Conservation (phyloP, 2,797 vertebrate species). For the Gouania willdenowi region DNA sequence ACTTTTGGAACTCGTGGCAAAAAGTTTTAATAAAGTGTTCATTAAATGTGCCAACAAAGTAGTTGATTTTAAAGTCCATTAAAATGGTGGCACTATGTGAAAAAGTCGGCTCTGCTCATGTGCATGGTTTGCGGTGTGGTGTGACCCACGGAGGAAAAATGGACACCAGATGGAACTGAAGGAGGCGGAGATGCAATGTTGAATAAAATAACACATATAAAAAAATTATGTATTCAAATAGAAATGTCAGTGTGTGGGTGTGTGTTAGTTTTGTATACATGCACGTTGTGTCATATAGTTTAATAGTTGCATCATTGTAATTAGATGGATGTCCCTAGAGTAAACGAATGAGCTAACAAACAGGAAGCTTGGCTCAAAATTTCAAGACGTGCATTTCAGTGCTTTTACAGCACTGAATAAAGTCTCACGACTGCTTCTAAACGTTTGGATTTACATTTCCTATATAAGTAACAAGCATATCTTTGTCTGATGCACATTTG, state of each 20-base stretch:
- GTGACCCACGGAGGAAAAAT: constrained; percentile 75
- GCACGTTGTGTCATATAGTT: constrained; percentile 32
- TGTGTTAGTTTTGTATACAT: background rate
- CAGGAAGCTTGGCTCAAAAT: constrained; percentile 15
- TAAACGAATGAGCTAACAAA: constrained; percentile 38
- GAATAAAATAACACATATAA: constrained; percentile 70
- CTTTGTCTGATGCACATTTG: constrained; percentile 65
- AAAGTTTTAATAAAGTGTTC: constrained; percentile 81
- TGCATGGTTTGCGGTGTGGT: constrained; percentile 59
- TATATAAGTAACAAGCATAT: constrained; percentile 58
- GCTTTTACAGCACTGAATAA: constrained; percentile 38
- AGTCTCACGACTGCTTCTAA: constrained; percentile 35
- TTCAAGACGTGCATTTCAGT: constrained; percentile 15
- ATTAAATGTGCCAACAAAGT: constrained; percentile 79
- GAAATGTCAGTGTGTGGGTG: constrained; percentile 9
- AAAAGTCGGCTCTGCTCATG: constrained; percentile 46
- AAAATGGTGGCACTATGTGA: constrained; percentile 65
- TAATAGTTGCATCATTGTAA: constrained; percentile 47
- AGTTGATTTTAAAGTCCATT: constrained; percentile 86
- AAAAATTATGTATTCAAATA: constrained; percentile 57
- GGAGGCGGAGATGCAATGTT: constrained; percentile 62
- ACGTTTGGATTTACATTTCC: constrained; percentile 59
- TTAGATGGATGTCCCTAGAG: constrained; percentile 16
- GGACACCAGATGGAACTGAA: constrained; percentile 76
- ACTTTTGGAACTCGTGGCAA: constrained; percentile 16